Conservation (phyloP, 2,888 invertebrate genomes). For the Lithosia quadra region DNA sequence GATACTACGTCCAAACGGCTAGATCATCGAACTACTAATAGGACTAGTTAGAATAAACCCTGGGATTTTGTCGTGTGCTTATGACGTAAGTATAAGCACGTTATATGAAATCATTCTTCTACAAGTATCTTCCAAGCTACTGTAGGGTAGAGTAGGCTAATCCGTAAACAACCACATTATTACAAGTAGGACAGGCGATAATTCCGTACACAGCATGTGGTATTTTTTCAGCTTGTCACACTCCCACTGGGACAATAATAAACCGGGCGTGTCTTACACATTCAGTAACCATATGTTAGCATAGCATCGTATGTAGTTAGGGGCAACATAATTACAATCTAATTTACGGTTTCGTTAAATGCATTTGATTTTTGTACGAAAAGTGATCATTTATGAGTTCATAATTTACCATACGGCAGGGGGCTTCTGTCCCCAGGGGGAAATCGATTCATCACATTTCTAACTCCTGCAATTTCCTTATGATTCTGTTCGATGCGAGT, state of each 20-base stretch:
- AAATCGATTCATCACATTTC: neutral
- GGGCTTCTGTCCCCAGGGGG: neutral
- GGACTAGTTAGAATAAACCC: neutral
- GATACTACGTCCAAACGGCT: neutral
- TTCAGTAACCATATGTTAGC: slow-evolving; percentile 22
- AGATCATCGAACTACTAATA: neutral
- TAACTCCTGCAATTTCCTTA: neutral
- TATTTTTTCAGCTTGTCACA: slow-evolving; percentile 45
- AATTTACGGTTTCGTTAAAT: neutral
- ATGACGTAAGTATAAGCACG: neutral
- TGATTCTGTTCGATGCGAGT: neutral
- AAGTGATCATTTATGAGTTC: neutral
- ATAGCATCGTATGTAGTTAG: slow-evolving; percentile 2
- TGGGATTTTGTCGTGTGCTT: neutral
- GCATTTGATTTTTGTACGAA: neutral
- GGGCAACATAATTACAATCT: neutral
- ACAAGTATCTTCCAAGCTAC: neutral
- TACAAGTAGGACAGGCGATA: slow-evolving; percentile 26
- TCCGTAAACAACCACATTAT: slow-evolving; percentile 21
- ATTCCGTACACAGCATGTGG: slow-evolving; percentile 51
- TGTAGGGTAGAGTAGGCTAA: neutral
- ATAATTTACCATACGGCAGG: too few relatives aligned
- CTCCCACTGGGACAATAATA: slow-evolving; percentile 26
- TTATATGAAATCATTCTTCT: too few relatives aligned
- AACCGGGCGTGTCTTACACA: slow-evolving; percentile 27